Evolutionary conservation across 2,888 invertebrate species (phyloP), one percentile per base, ranked within the genome.

Genomic region (Lottia scabra): DNA sequence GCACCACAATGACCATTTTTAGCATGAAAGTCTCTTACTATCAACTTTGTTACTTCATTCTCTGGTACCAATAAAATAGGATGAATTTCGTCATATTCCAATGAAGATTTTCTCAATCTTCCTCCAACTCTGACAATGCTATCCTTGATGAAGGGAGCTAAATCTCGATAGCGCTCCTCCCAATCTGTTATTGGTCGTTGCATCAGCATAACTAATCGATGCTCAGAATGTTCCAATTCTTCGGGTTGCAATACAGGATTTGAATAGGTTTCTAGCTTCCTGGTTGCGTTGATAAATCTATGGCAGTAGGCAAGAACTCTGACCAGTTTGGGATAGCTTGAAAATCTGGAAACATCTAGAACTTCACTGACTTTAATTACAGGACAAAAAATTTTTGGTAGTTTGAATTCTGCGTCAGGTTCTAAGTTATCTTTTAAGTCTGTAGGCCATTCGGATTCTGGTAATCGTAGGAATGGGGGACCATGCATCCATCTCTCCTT

Each of bases 241-340:
- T 56, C 19, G 6, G 30, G n/a, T 16, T 27, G 27, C 8, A 64
- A n/a, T 13, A 56, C 19, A 56, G 6, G n/a, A 56, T 23, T 56
- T 8, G 1, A 3, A 56, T 4, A 19, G 16, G 45, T 45, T 65
- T 10, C 3, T 46, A 45, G 27, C 44, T 66, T 23, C 38, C 12
- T 67, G 12, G 43, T n/a, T 23, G 5, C 26, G 12, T 23, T 26
- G 15, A 67, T 30, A 62, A 66, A 71, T 8, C 67, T 23, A 10
- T 66, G 30, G n/a, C 66, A 71, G 23, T 71, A 71, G 6, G 71
- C 66, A 12, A 66, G 66, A 1, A 71, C 71, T 48, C 43, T 23
- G 0, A 71, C 15, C 26, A 71, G 62, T 67, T 43, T 71, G n/a
- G 27, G 48, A 48, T 30, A 71, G 23, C 62, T 43, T 16, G 71